Conservation (phyloP, 2,888 invertebrate genomes). For the Apodemia mormo region DNA sequence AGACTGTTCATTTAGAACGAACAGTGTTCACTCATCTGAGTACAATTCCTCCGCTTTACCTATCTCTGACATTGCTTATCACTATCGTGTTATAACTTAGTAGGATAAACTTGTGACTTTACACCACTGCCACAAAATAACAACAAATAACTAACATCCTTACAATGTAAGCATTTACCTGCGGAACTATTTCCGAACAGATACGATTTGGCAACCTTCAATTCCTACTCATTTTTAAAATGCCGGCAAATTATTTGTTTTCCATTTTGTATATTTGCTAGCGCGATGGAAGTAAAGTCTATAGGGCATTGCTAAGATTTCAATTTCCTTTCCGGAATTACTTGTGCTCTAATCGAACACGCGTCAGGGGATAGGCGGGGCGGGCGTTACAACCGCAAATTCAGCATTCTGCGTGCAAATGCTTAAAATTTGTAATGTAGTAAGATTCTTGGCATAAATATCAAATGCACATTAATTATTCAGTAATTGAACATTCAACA, state of each 20-base stretch:
- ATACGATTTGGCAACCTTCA: too few species aligned
- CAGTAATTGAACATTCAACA: slow-evolving; percentile 22
- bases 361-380: slow-evolving; percentile 66
- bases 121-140: too few species aligned
- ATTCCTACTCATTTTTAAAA: too few species aligned
- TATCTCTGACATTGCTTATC: too few species aligned
- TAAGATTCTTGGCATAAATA: slow-evolving; percentile 61
- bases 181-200: too few species aligned
- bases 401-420: slow-evolving; percentile 67
- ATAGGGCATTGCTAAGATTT: slow-evolving; percentile 80
- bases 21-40: too few species aligned
- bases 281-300: slow-evolving; percentile 68
- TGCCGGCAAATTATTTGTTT: slow-evolving; percentile 50
- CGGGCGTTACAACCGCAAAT: slow-evolving; percentile 67
- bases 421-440: slow-evolving; percentile 74
- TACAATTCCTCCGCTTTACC: too few species aligned
- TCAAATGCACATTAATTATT: slow-evolving; percentile 59
- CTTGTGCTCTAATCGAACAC: slow-evolving; percentile 80
- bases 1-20: too few species aligned
- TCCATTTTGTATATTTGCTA: slow-evolving; percentile 62
- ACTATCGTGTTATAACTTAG: too few species aligned
- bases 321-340: slow-evolving; percentile 82
- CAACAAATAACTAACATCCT: too few species aligned
- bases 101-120: too few species aligned
- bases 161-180: too few species aligned